These are phyloP conservation scores for Agrotis puta DNA, from an alignment of 2,888 invertebrate genomes.

Conservation along the genomic window DNA sequence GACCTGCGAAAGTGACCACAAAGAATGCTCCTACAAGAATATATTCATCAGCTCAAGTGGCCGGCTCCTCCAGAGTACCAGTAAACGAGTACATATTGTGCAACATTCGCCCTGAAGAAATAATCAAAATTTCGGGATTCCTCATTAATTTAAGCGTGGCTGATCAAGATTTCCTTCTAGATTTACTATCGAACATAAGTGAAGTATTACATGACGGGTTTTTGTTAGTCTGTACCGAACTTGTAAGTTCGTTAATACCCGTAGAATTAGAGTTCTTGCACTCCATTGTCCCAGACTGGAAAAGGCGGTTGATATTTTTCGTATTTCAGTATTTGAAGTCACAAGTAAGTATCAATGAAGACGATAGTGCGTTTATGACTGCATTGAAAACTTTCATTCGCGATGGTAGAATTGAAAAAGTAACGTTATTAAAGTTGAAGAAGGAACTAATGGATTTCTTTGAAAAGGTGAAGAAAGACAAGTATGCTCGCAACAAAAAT, in stretches of 20 bases:
- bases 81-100: conserved; percentile 27
- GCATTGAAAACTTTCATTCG: conserved; percentile 46
- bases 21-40: conserved; percentile 69
- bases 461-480: conserved; percentile 13
- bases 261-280: conserved; percentile 24
- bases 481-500: conserved; percentile 29
- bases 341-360: conserved; percentile 34
- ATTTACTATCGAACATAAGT: conserved; percentile 39
- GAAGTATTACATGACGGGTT: conserved; percentile 45
- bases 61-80: conserved; percentile 28
- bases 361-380: conserved; percentile 38
- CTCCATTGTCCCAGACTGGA: conserved; percentile 43
- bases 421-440: conserved; percentile 38
- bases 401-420: conserved; percentile 47
- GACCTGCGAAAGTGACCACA: conserved; percentile 63
- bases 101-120: conserved; percentile 48
- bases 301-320: conserved; percentile 39
- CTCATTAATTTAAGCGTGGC: conserved; percentile 38
- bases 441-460: conserved; percentile 33
- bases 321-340: conserved; percentile 42
- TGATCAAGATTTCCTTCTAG: conserved; percentile 47
- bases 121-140: conserved; percentile 49
- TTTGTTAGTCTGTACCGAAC: conserved; percentile 45
- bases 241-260: conserved; percentile 37
- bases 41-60: conserved; percentile 40